Base-by-base conservation (phyloP, 2,888 invertebrate species). In the Thumatha senex region DNA sequence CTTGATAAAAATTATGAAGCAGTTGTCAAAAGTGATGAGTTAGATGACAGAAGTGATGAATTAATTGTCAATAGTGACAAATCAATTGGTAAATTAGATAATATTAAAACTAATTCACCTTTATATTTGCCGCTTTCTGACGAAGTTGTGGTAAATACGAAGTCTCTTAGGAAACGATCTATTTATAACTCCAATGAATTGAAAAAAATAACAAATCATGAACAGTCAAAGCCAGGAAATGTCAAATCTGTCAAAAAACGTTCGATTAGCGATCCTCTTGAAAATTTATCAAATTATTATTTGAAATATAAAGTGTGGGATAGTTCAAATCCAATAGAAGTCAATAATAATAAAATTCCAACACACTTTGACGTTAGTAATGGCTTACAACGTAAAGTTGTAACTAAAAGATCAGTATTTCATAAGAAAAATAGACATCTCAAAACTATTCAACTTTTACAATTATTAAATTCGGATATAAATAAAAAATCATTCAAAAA, bases 261-360 rank as follows among this genome's bases (percentile, higher is more conserved):
- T 0, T 79, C 82, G 0, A 56, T 61, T 0, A 46, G 59, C 0
- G 67, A 77, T 14, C 82, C 83, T 0, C 35, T 82, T 0, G 53
- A 71, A 0, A 69, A 79, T 46, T 52, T 86, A 8, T 58, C 83
- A 0, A 80, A 82, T 46, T 87, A 85, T 54, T 87, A 82, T 56
- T 60, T 76, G 0, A 90, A 90, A 66, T 74, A 85, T 48, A 87
- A 89, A 64, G 59, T 76, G 0, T 89, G 87, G 89, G 68, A 67
- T 7, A 69, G 69, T 11, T 72, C 80, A 0, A 84, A 86, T 33
- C 61, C 66, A 1, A 24, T 29, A 2, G 2, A 50, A 0, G 46
- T 56, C 29, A 46, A 50, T 24, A 63, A 63, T 11, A 40, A 50
- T 13, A 60, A 55, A 35, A 48, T 31, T 30, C 33, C 57, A 0